A percentile compares a stretch with the other conserved stretches of the same genome.
phyloP scores from a whole-genome alignment of 2,113 vertebrate species.

The Vireo altiloquus region DNA sequence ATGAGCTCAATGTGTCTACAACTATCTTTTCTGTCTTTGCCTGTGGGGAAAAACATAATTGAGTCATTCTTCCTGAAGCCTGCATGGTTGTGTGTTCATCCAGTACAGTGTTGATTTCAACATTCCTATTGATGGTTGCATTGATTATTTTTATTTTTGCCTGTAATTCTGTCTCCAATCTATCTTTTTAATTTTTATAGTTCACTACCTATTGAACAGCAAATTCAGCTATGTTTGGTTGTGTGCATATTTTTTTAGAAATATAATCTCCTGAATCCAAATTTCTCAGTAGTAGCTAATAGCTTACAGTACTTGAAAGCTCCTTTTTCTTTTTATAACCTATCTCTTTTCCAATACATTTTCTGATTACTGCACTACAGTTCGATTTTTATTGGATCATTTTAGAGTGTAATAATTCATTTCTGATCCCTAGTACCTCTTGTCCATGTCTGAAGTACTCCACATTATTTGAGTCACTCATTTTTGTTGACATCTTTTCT shows the following conservation, averaged over 20 bases:
- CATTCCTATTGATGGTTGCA: constrained; percentile 55
- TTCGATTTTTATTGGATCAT: constrained; percentile 63
- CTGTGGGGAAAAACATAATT: constrained; percentile 61
- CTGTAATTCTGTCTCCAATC: constrained; percentile 6
- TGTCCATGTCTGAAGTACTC: constrained; percentile 17
- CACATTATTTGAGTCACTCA: constrained; percentile 36
- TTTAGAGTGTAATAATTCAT: constrained; percentile 59
- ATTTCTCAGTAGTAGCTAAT: constrained; percentile 24
- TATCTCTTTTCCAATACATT: constrained; percentile 36
- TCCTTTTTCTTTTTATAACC: constrained; percentile 51
- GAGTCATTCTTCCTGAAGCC: constrained; percentile 60
- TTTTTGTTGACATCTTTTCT: constrained; percentile 56
- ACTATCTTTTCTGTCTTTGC: constrained; percentile 61
- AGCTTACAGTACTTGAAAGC: constrained; percentile 24
- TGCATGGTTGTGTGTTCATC: constrained; percentile 10
- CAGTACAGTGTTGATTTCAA: constrained; percentile 52
- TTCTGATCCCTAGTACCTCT: constrained; percentile 52
- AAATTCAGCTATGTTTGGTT: neutral
- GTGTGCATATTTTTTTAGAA: constrained; percentile 6
- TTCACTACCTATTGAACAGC: constrained; percentile 40
- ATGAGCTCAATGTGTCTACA: constrained; percentile 48
- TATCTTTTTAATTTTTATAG: constrained; percentile 48
- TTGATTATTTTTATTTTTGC: constrained; percentile 64
- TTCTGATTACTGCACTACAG: constrained; percentile 46
- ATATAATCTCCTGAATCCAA: neutral